These are phyloP conservation scores for Ypsolopha scabrella DNA, from an alignment of 2,888 invertebrate species.

Conservation along the genomic window DNA sequence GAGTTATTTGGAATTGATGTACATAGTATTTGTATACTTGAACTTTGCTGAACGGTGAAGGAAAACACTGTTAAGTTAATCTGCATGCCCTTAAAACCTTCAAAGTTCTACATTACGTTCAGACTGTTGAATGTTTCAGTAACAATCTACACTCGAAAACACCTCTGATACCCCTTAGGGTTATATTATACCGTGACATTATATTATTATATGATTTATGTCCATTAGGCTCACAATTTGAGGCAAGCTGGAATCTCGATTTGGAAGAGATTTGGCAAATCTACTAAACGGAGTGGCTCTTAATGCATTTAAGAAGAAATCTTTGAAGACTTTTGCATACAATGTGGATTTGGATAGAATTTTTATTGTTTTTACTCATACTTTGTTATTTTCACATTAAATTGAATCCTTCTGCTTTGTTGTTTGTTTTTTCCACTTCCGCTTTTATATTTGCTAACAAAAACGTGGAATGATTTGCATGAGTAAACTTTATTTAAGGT, in stretches of 20 bases:
- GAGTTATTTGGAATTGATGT: no score
- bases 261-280: slow-evolving; percentile 21
- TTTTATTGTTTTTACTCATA: slow-evolving; percentile 18
- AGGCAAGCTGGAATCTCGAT: slow-evolving; percentile 30
- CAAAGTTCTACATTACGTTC: no score
- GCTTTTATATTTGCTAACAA: slow-evolving; percentile 11
- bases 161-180: not conserved
- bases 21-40: no score
- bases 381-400: slow-evolving; percentile 31
- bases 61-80: no score
- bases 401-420: slow-evolving; percentile 45
- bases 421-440: slow-evolving; percentile 21
- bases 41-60: no score
- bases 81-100: no score
- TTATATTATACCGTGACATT: not conserved
- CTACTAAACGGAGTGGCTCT: slow-evolving; percentile 27
- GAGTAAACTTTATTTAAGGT: slow-evolving; percentile 11
- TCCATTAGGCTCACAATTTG: slow-evolving; percentile 64
- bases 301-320: slow-evolving; percentile 53
- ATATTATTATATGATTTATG: slow-evolving; percentile 42
- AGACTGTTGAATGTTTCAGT: no score
- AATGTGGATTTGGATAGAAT: slow-evolving; percentile 53
- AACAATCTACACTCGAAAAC: not conserved
- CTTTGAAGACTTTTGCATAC: slow-evolving; percentile 20
- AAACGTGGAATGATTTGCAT: slow-evolving; percentile 3